Evolutionary conservation across 2,888 invertebrate species (phyloP).

Genomic region (Entomobrya multifasciata): DNA sequence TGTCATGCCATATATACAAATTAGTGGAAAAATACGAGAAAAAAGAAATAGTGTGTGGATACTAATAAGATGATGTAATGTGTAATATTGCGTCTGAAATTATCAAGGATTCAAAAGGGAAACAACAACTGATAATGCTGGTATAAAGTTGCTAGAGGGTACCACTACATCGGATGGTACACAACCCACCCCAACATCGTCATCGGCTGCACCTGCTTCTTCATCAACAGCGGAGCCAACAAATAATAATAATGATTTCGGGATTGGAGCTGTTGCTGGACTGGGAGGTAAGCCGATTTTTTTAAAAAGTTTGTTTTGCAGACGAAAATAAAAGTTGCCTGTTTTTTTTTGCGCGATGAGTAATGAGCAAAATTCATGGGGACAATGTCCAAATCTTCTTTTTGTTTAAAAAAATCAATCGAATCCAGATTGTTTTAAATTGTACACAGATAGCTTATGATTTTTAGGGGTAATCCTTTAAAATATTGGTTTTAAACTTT

Average conservation of each 20-base stretch:
- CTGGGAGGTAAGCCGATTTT: constrained; percentile 74
- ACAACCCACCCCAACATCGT: constrained; percentile 17
- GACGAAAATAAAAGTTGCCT: too few species aligned
- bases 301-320: too few species aligned
- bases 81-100: not conserved
- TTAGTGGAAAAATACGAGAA: not conserved
- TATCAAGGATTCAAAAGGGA: constrained; percentile 55
- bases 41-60: not conserved
- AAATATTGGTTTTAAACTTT: not conserved
- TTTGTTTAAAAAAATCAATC: too few species aligned
- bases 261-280: constrained; percentile 74
- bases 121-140: constrained; percentile 25
- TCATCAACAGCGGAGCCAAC: constrained; percentile 11
- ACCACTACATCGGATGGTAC: not conserved
- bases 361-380: too few species aligned
- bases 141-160: not conserved
- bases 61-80: not conserved
- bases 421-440: too few species aligned
- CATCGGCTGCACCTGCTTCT: constrained; percentile 35
- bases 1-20: not conserved
- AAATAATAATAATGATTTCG: constrained; percentile 47
- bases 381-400: too few species aligned
- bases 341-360: too few species aligned
- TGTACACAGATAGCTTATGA: too few species aligned
- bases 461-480: not conserved